A percentile compares a stretch with the other conserved stretches of the same genome.
Conservation (phyloP, 1,140 invertebrate species). For the Oryctes rhinoceros region DNA sequence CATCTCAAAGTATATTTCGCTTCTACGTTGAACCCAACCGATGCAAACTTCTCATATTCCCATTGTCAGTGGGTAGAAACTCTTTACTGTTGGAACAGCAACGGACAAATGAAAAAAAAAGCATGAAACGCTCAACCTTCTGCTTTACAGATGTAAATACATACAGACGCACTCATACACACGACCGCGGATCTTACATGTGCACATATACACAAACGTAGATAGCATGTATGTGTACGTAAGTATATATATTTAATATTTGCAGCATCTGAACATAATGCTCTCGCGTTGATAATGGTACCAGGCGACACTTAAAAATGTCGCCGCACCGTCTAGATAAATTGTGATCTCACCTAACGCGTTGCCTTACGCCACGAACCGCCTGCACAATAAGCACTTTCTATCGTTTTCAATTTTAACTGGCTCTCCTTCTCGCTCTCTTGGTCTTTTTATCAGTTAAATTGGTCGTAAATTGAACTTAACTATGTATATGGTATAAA, state of each 20-base stretch:
- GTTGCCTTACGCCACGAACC: not conserved
- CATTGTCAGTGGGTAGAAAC: not conserved
- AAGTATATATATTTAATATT: slow-evolving; percentile 11
- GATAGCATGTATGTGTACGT: not conserved
- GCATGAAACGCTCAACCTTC: slow-evolving; percentile 19
- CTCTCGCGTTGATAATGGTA: not conserved
- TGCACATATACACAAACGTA: slow-evolving; percentile 7
- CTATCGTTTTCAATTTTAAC: slow-evolving; percentile 16
- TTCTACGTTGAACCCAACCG: not conserved
- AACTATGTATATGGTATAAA: slow-evolving; percentile 18
- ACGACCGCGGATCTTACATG: not conserved
- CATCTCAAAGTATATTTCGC: not conserved
- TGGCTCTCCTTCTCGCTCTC: not conserved
- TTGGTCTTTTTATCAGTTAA: slow-evolving; percentile 13
- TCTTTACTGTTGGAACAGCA: not conserved
- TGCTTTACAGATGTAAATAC: slow-evolving; percentile 34
- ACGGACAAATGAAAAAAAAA: not conserved
- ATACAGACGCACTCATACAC: not conserved
- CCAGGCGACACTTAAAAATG: slow-evolving; percentile 26
- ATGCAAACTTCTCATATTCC: slow-evolving; percentile 14
- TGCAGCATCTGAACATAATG: slow-evolving; percentile 28
- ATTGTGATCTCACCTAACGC: slow-evolving; percentile 12
- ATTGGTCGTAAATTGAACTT: slow-evolving; percentile 29
- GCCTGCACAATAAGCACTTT: slow-evolving; percentile 7
- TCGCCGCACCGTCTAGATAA: slow-evolving; percentile 28